Evolutionary conservation across 1,140 invertebrate species (phyloP).

Genomic region (Bombus terrestris): DNA sequence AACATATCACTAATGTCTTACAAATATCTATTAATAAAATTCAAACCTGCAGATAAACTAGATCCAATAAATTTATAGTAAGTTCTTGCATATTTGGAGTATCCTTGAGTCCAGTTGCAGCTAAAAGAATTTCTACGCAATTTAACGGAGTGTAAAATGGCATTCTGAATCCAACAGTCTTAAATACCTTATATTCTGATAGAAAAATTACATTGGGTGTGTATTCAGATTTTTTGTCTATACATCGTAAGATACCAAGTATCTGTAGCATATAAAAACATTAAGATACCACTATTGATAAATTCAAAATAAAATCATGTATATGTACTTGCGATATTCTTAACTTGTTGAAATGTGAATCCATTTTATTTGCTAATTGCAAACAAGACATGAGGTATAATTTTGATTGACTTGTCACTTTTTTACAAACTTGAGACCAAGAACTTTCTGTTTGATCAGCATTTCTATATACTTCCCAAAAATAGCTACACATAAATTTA

Average conservation of each 20-base stretch:
- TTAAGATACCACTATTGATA: not conserved
- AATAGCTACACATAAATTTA: conserved; percentile 70
- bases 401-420: conserved; percentile 57
- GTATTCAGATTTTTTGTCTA: conserved; percentile 66
- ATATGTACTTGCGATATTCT: conserved; percentile 67
- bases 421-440: conserved; percentile 54
- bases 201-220: conserved; percentile 53
- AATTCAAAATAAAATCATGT: not conserved
- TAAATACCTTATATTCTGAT: conserved; percentile 72
- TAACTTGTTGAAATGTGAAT: conserved; percentile 63
- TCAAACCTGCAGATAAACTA: conserved; percentile 72
- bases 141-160: conserved; percentile 68
- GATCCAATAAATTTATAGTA: conserved; percentile 67
- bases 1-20: not conserved
- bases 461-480: conserved; percentile 67
- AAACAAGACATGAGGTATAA: conserved; percentile 73
- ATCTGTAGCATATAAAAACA: conserved; percentile 58
- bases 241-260: conserved; percentile 46
- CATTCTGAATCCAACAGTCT: conserved; percentile 49
- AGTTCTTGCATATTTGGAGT: conserved; percentile 53
- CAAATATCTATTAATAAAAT: not conserved
- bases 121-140: conserved; percentile 72
- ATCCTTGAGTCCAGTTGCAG: conserved; percentile 61
- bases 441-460: not conserved
- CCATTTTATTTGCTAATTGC: conserved; percentile 76